Evolutionary conservation across 1,140 invertebrate genomes (phyloP).

Genomic region (Matsumurasca onukii): DNA sequence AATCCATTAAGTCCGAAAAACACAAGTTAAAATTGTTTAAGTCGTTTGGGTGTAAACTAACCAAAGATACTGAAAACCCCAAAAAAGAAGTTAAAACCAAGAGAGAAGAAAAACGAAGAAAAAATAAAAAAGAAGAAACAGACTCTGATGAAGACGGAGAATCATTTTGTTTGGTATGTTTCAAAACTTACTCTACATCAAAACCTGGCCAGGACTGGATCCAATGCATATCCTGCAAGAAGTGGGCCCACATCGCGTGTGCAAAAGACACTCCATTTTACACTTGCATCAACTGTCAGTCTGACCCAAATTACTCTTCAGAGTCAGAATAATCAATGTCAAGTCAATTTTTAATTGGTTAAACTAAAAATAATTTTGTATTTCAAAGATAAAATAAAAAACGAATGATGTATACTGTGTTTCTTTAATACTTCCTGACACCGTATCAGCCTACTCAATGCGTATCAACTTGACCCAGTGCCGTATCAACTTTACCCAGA

Average conservation of each 20-base stretch:
- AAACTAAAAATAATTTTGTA: background rate
- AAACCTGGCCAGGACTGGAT: constrained; percentile 2
- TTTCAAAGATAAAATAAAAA: background rate
- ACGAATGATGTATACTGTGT: background rate
- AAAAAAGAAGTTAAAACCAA: background rate
- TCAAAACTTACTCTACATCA: background rate
- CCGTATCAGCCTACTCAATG: background rate
- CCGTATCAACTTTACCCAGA: background rate
- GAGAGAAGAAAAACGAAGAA: background rate
- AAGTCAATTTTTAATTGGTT: background rate
- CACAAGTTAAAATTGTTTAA: background rate
- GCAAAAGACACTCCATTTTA: background rate
- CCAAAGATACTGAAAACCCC: background rate
- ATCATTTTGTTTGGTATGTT: background rate
- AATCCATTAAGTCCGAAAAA: background rate
- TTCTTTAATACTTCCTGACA: background rate
- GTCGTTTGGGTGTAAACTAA: background rate
- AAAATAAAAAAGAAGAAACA: background rate
- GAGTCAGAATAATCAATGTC: background rate
- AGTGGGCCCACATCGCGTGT: constrained; percentile 3
- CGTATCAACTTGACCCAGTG: background rate
- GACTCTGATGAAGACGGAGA: background rate
- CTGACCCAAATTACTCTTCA: background rate
- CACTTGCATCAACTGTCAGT: background rate
- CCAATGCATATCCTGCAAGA: background rate